Evolutionary conservation across 2,797 vertebrate genomes (phyloP).

Genomic region (Pangasius mekongensis): DNA sequence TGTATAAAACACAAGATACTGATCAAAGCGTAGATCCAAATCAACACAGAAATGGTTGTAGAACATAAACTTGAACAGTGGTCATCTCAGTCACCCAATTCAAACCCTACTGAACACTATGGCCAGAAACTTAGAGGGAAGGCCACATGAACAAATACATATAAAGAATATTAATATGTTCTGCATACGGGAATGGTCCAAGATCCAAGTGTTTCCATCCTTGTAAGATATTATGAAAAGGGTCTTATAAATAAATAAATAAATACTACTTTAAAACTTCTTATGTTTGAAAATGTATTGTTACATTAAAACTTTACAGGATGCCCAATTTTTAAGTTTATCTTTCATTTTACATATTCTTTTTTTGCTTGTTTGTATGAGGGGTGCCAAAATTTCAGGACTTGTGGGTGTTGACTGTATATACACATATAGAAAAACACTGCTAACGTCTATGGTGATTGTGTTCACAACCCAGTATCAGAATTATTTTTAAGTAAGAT

Average conservation of each 20-base stretch:
- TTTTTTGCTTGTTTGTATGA: neutral
- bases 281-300: neutral
- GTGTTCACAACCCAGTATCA: neutral
- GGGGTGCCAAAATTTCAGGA: neutral
- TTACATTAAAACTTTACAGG: neutral
- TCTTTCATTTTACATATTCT: neutral
- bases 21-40: neutral
- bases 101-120: neutral
- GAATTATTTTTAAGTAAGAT: slow-evolving; percentile 1
- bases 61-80: neutral
- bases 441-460: neutral
- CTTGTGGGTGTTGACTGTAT: neutral
- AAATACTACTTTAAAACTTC: neutral
- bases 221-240: neutral
- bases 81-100: neutral
- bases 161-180: neutral
- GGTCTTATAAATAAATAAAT: neutral
- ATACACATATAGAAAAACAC: neutral
- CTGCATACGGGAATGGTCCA: neutral
- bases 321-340: neutral
- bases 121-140: neutral
- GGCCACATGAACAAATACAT: neutral
- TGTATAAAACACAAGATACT: neutral
- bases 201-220: neutral
- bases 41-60: neutral